Evolutionary conservation across 2,797 vertebrate genomes (phyloP), one percentile per base, ranked within the genome.

Genomic region (Anabas testudineus): DNA sequence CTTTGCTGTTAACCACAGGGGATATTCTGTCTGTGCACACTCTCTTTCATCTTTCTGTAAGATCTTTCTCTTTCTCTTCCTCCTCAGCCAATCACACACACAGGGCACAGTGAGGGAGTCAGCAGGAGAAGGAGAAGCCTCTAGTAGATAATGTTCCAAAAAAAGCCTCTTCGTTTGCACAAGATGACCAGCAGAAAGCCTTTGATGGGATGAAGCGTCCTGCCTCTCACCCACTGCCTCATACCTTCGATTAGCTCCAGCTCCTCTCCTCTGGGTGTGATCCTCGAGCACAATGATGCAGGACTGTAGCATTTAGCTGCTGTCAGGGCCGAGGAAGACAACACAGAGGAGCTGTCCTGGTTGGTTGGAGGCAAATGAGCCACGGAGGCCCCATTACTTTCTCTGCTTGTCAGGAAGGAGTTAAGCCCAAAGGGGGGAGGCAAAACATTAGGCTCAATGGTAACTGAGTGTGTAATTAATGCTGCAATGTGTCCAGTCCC

Each of bases 381-480:
- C 90, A 90, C 88, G 76, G 83, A 90, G 92, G 92, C 71, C 85
- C 81, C 88, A 90, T 92, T 91, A 93, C 94, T 92, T 90, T 92
- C 88, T 53, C 86, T 76, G 68, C 85, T 82, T 87, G 91, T 91
- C 92, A 96, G 95, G 95, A 96, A 95, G 91, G 88, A 84, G 90
- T 94, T 92, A 94, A 90, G 93, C 80, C 81, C 87, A 78, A 30
- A 62, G 14, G 70, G 16, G 46, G 80, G 72, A 47, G 75, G 76
- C 64, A 80, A 89, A 90, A 91, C 90, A 88, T 91, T 92, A 94
- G 92, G 94, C 91, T 93, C 94, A 94, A 92, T 95, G 94, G 96
- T 97, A 97, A 97, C 94, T 91, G 95, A 96, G 95, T 95, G 91
- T 97, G 96, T 99, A 98, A 98, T 99, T 97, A 96, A 96, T 95